Evolutionary conservation across 2,888 invertebrate species (phyloP), one percentile per base, ranked within the genome.

Genomic region (Drosophila gaucha): DNA sequence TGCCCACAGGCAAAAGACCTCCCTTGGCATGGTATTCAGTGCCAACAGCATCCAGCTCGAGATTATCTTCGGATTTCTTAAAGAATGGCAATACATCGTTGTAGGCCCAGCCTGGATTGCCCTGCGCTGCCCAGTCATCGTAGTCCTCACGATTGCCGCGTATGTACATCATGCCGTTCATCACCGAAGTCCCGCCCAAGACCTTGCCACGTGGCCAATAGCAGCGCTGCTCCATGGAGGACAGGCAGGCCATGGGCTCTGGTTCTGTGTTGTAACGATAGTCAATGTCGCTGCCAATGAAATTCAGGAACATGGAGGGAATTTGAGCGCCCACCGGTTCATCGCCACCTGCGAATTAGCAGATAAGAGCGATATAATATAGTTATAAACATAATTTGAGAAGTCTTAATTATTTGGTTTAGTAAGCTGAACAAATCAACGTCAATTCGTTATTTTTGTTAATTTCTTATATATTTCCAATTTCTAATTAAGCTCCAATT

Each of bases 81-180:
- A 98, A 98, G 92, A 96, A 98, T 0, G 98, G 98, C 66, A 98
- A 93, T 3, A 98, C 96, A 38, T 98, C 97, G 44, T 96, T 94
- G 92, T 96, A 98, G 26, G 95, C 94, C 98, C 98, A 98, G 49
- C 97, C 97, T 10, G 95, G 94, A 91, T 96, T 97, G 8, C 98
- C 98, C 64, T 95, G 93, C 0, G 94, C 94, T 0, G 96, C 96
- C 98, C 98, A 98, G 66, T 94, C 93, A 89, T 98, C 97, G 92
- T 95, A 98, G 92, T 98, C 98, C 66, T 94, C 94, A 22, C 95
- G 94, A 59, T 97, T 95, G 1, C 98, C 98, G 24, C 98, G 93
- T 74, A 98, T 96, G 91, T 98, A 98, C 94, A 96, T 97, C 98
- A 98, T 98, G 20, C 98, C 98, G 91, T 98, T 98, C 93, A 98